A percentile compares a stretch with the other conserved stretches of the same genome.
phyloP scores from a whole-genome alignment of 2,113 vertebrate species.

The Eulemur rufifrons region DNA sequence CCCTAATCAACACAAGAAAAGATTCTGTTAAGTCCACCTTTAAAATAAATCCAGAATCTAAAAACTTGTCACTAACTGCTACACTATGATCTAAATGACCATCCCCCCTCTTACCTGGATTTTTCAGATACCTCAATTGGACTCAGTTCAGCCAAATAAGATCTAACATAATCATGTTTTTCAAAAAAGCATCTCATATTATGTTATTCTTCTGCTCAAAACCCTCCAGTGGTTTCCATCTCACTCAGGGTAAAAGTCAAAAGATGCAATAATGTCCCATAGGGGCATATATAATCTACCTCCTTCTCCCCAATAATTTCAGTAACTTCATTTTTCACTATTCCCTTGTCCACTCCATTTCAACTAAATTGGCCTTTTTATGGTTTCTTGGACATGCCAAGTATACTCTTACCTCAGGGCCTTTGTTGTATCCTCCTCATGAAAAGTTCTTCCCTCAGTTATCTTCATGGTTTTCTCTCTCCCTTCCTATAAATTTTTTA shows the following conservation, averaged over 20 bases:
- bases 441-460: not conserved
- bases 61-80: not conserved
- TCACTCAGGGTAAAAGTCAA: not conserved
- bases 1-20: slow-evolving; percentile 23
- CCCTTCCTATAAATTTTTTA: slow-evolving; percentile 35
- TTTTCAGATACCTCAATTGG: not conserved
- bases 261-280: not conserved
- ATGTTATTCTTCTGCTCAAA: not conserved
- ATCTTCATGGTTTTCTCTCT: not conserved
- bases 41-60: slow-evolving; percentile 35
- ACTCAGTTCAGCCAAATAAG: not conserved
- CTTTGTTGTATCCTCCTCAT: not conserved
- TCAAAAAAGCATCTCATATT: not conserved
- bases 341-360: not conserved
- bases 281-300: not conserved
- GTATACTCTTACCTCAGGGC: not conserved
- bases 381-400: not conserved
- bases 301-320: not conserved
- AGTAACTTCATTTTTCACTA: not conserved
- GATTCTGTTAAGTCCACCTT: not conserved
- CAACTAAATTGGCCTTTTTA: not conserved
- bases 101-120: not conserved
- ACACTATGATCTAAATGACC: not conserved
- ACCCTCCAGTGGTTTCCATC: not conserved
- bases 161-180: not conserved